These are phyloP conservation scores for Ormyrus pomaceus DNA, from an alignment of 2,888 invertebrate genomes.

Conservation along the genomic window DNA sequence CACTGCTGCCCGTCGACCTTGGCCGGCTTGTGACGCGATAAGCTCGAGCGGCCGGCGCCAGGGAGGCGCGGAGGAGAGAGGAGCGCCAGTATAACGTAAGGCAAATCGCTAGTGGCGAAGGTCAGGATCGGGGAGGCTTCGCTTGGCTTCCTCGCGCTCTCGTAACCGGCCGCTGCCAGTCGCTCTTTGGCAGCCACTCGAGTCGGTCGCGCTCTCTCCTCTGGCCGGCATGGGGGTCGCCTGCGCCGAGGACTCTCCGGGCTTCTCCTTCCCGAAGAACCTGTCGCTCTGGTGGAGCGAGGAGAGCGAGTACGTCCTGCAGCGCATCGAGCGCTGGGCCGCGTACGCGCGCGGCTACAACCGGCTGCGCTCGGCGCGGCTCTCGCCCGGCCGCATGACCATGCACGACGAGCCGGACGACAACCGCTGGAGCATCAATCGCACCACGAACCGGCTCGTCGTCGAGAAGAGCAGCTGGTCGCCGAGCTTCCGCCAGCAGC, in stretches of 20 bases:
- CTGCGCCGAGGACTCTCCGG: conserved; percentile 19
- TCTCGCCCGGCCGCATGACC: conserved; percentile 67
- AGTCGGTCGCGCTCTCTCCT: neutral
- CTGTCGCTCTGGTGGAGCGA: conserved; percentile 72
- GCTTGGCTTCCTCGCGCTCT: neutral
- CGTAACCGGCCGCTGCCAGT: conserved; percentile 13
- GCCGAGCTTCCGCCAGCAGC: conserved; percentile 17
- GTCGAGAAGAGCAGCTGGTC: conserved; percentile 62
- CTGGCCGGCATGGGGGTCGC: conserved; percentile 34
- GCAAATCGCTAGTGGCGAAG: conserved; percentile 12
- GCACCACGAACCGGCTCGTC: conserved; percentile 62
- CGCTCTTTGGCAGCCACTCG: neutral
- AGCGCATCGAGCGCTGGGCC: conserved; percentile 71
- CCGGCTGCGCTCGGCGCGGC: conserved; percentile 67
- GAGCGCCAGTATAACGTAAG: neutral
- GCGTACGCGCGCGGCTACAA: conserved; percentile 71
- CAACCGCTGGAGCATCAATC: conserved; percentile 61
- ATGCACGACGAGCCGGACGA: conserved; percentile 62
- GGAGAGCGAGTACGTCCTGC: conserved; percentile 71
- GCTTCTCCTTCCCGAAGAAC: conserved; percentile 48
- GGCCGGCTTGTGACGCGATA: neutral
- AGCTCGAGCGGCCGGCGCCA: neutral
- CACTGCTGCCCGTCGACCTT: too few relatives aligned
- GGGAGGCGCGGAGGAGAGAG: neutral
- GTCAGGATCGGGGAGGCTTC: conserved; percentile 50